phyloP scores from a whole-genome alignment of 2,888 invertebrate genomes.

The Empis stercorea region DNA sequence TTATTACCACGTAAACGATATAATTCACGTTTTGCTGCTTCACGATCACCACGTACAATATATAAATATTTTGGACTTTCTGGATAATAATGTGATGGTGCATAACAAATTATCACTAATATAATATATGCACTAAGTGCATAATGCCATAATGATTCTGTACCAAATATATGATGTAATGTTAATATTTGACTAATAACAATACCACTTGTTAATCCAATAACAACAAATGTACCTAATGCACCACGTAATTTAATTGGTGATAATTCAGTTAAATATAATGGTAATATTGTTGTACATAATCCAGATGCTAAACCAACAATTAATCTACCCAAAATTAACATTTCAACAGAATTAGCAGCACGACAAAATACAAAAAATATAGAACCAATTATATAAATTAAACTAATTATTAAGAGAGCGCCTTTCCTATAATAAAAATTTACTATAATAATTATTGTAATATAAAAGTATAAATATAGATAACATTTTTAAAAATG shows the following conservation, averaged over 20 bases:
- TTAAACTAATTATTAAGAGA: conserved; percentile 52
- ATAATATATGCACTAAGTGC: conserved; percentile 59
- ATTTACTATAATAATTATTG: no score
- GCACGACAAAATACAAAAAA: conserved; percentile 54
- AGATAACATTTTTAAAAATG: no score
- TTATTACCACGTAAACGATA: conserved; percentile 49
- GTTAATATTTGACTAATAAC: conserved; percentile 34
- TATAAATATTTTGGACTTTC: conserved; percentile 84
- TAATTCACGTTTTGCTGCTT: conserved; percentile 49
- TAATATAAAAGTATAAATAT: no score
- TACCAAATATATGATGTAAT: conserved; percentile 38
- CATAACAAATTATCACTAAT: conserved; percentile 52
- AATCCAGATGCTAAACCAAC: conserved; percentile 69
- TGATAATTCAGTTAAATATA: conserved; percentile 82
- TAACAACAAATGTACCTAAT: conserved; percentile 50
- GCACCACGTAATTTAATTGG: conserved; percentile 68
- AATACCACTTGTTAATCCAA: conserved; percentile 34
- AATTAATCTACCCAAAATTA: conserved; percentile 62
- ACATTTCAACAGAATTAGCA: conserved; percentile 62
- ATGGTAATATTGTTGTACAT: conserved; percentile 73
- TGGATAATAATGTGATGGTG: conserved; percentile 54
- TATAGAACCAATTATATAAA: conserved; percentile 55
- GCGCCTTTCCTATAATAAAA: conserved; percentile 50
- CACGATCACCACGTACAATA: conserved; percentile 51
- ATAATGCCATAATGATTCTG: conserved; percentile 57